phyloP scores from a whole-genome alignment of 92 coral and sea anemone species.

The Zoanthus sansibaricus region DNA sequence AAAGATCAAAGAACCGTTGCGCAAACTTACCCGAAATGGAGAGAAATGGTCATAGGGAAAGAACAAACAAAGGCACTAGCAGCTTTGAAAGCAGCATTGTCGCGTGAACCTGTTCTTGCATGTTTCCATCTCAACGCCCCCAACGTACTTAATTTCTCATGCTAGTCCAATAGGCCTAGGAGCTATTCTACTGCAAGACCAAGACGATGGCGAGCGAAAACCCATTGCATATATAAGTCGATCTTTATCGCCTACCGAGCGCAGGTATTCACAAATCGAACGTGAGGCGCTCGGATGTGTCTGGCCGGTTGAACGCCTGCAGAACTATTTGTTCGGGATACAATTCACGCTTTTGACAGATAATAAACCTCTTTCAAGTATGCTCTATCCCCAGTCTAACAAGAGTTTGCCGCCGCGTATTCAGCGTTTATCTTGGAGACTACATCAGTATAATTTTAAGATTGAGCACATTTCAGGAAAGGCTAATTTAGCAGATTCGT shows the following conservation, averaged over 20 bases:
- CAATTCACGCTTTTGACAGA: conserved; percentile 47
- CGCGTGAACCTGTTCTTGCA: conserved; percentile 57
- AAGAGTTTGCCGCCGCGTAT: conserved; percentile 47
- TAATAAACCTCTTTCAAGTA: conserved; percentile 44
- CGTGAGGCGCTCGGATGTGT: conserved; percentile 57
- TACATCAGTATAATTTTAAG: conserved; percentile 32
- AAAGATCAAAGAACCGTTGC: conserved; percentile 50
- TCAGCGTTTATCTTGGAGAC: conserved; percentile 54
- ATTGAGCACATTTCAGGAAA: conserved; percentile 27
- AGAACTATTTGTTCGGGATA: conserved; percentile 44
- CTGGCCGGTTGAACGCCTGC: conserved; percentile 49
- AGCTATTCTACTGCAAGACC: neutral
- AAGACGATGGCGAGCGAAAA: neutral
- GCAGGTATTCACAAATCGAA: conserved; percentile 55
- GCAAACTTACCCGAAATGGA: conserved; percentile 44
- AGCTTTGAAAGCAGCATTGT: conserved; percentile 38
- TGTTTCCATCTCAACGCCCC: conserved; percentile 43
- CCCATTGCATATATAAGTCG: conserved; percentile 51
- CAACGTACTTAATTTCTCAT: conserved; percentile 24
- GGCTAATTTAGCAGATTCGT: conserved; percentile 29
- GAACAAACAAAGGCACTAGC: conserved; percentile 53
- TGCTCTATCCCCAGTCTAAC: conserved; percentile 41
- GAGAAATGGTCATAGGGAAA: conserved; percentile 46
- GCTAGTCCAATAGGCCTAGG: conserved; percentile 9
- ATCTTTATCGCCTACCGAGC: conserved; percentile 32